Evolutionary conservation across 2,797 vertebrate genomes (phyloP).

Genomic region (Gymnothorax reevesii): DNA sequence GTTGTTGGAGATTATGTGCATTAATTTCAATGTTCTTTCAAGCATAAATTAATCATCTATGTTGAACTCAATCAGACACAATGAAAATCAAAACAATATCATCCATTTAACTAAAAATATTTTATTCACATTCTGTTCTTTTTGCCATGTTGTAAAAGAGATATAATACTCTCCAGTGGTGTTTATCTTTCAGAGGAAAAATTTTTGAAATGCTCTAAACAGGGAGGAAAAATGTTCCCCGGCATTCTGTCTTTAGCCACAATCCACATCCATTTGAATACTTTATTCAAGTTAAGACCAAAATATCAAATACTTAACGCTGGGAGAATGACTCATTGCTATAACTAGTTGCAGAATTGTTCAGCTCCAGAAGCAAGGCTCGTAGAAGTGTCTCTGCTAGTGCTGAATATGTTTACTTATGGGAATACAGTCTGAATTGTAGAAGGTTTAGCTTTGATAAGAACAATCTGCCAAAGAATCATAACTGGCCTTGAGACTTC

Average conservation of each 20-base stretch:
- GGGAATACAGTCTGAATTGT: neutral
- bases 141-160: neutral
- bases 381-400: neutral
- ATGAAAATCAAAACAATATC: neutral
- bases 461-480: constrained; percentile 8
- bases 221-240: neutral
- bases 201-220: neutral
- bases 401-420: neutral
- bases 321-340: neutral
- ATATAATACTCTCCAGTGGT: neutral
- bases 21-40: neutral
- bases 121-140: neutral
- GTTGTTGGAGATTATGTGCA: neutral
- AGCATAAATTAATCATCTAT: neutral
- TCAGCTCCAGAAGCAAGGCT: neutral
- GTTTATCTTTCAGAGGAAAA: neutral
- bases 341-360: neutral
- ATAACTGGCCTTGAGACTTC: neutral
- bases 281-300: constrained; percentile 23
- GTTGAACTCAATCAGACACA: neutral
- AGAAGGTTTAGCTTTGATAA: neutral
- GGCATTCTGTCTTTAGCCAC: constrained; percentile 5
- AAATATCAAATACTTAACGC: constrained; percentile 20
- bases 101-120: neutral
- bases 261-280: neutral